Evolutionary conservation across 2,888 invertebrate genomes (phyloP).

Genomic region (Erebia aethiops): DNA sequence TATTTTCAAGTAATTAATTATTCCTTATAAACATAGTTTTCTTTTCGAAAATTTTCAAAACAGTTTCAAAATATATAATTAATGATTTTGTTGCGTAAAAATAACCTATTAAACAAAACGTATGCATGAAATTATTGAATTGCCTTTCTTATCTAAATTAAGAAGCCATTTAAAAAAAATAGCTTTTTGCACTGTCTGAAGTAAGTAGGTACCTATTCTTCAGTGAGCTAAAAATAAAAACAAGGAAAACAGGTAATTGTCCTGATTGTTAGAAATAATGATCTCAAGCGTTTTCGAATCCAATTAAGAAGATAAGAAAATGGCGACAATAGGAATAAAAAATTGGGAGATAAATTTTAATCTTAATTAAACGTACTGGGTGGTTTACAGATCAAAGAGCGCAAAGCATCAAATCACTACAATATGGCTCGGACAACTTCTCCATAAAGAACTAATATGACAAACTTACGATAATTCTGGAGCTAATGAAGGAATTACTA

Average conservation of each 20-base stretch:
- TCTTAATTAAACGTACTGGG: constrained; percentile 30
- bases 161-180: too few relatives aligned
- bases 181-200: not conserved
- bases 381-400: constrained; percentile 47
- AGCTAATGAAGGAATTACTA: constrained; percentile 42
- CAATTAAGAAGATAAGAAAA: constrained; percentile 46
- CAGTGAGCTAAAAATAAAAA: constrained; percentile 11
- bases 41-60: too few relatives aligned
- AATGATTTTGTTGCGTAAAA: too few relatives aligned
- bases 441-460: constrained; percentile 55
- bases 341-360: constrained; percentile 31
- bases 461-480: constrained; percentile 42
- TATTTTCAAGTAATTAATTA: too few relatives aligned
- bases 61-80: too few relatives aligned
- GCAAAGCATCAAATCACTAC: constrained; percentile 15
- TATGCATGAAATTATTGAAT: too few relatives aligned
- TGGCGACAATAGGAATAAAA: constrained; percentile 28
- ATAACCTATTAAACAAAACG: too few relatives aligned
- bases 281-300: constrained; percentile 36
- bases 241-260: constrained; percentile 21
- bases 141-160: too few relatives aligned
- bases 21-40: too few relatives aligned
- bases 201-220: not conserved
- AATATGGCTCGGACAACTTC: constrained; percentile 44
- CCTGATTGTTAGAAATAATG: constrained; percentile 37